Conservation (phyloP, 1,140 invertebrate species). For the Drosophila carrolli region DNA sequence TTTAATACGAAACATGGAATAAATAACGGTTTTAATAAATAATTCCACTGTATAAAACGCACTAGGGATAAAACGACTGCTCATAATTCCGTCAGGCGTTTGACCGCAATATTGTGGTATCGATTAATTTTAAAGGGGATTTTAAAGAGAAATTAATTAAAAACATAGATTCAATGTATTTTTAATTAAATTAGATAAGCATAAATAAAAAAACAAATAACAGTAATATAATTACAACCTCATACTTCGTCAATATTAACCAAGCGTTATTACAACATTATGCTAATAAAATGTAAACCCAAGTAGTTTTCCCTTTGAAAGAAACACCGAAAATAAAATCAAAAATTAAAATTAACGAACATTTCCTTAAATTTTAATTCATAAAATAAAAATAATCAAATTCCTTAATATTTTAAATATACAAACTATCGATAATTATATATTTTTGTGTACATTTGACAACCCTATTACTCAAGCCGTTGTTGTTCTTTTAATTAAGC, state of each 20-base stretch:
- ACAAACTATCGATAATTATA: not conserved
- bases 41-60: not conserved
- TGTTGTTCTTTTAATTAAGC: slow-evolving; percentile 31
- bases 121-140: not conserved
- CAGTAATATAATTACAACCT: no score
- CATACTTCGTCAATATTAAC: no score
- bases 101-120: not conserved
- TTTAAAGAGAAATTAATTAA: not conserved
- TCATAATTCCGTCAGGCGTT: not conserved
- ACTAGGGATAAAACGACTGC: not conserved
- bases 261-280: no score
- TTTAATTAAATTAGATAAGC: no score
- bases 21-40: not conserved
- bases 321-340: not conserved
- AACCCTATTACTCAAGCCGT: slow-evolving; percentile 17
- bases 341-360: no score
- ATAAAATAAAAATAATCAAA: not conserved
- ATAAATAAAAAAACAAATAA: no score
- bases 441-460: not conserved
- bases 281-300: no score
- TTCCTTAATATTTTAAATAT: not conserved
- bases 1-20: not conserved
- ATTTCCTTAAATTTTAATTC: not conserved
- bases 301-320: no score
- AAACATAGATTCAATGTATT: not conserved